phyloP scores from a whole-genome alignment of 2,888 invertebrate species.

The Heliconius sara region DNA sequence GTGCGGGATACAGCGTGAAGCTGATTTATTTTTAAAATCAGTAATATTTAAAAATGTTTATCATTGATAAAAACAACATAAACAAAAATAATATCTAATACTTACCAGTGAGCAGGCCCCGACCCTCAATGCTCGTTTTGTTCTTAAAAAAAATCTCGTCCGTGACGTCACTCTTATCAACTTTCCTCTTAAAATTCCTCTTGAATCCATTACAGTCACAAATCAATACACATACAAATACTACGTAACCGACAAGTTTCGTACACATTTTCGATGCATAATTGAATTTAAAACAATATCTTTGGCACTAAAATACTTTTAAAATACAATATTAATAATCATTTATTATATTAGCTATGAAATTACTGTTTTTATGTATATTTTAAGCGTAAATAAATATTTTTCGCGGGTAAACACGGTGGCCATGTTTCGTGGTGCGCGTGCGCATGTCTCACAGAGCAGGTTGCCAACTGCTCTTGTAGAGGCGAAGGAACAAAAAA shows the following conservation, averaged over 20 bases:
- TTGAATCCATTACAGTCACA: constrained; percentile 51
- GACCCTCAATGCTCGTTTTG: constrained; percentile 48
- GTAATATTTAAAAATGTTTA: too few relatives aligned
- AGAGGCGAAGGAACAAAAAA: constrained; percentile 42
- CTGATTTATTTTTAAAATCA: too few relatives aligned
- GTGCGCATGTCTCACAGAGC: constrained; percentile 65
- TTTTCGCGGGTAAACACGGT: constrained; percentile 66
- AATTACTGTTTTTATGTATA: not conserved
- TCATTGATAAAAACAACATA: not conserved
- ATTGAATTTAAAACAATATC: constrained; percentile 59
- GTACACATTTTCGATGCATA: constrained; percentile 75
- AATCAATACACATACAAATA: constrained; percentile 49
- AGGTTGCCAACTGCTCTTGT: constrained; percentile 43
- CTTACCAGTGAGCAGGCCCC: constrained; percentile 67
- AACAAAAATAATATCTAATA: not conserved
- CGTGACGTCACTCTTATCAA: constrained; percentile 48
- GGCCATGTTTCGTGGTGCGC: constrained; percentile 65
- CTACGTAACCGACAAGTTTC: constrained; percentile 52
- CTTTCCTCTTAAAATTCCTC: constrained; percentile 55
- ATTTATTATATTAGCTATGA: not conserved
- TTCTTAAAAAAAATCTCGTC: constrained; percentile 47
- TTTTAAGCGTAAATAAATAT: not conserved
- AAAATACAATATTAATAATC: not conserved
- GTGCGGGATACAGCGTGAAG: too few relatives aligned
- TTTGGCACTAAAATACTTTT: constrained; percentile 53